phyloP scores from a whole-genome alignment of 2,888 invertebrate species.

The Agelastica alni region DNA sequence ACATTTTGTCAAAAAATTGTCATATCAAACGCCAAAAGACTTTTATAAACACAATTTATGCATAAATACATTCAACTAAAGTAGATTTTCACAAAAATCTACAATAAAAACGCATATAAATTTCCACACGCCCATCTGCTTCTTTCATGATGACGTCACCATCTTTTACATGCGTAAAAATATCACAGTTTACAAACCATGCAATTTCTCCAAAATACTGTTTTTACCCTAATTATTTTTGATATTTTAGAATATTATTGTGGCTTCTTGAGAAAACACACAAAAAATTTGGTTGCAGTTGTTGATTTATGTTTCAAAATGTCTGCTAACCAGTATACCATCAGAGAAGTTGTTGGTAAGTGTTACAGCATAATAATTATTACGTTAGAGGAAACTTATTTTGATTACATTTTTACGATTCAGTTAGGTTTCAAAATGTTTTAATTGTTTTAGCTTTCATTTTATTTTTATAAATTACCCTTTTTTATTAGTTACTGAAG shows the following conservation, averaged over 20 bases:
- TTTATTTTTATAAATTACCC: too few relatives aligned
- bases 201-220: background rate
- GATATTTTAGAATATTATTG: constrained; percentile 7
- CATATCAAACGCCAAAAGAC: constrained; percentile 36
- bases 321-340: constrained; percentile 29
- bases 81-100: constrained; percentile 17
- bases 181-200: constrained; percentile 11
- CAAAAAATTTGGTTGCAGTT: background rate
- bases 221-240: constrained; percentile 6
- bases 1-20: constrained; percentile 36
- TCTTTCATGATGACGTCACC: constrained; percentile 33
- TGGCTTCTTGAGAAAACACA: background rate
- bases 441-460: too few relatives aligned
- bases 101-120: constrained; percentile 13
- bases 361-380: too few relatives aligned
- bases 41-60: constrained; percentile 30
- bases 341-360: constrained; percentile 33
- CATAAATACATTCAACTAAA: constrained; percentile 12
- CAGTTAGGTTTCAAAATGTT: too few relatives aligned
- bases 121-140: constrained; percentile 29
- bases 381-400: too few relatives aligned
- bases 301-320: constrained; percentile 10
- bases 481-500: too few relatives aligned
- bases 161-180: constrained; percentile 24
- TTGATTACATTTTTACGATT: too few relatives aligned